Base-by-base conservation (phyloP, 2,113 vertebrate species). In the Pachycephala philippinensis region DNA sequence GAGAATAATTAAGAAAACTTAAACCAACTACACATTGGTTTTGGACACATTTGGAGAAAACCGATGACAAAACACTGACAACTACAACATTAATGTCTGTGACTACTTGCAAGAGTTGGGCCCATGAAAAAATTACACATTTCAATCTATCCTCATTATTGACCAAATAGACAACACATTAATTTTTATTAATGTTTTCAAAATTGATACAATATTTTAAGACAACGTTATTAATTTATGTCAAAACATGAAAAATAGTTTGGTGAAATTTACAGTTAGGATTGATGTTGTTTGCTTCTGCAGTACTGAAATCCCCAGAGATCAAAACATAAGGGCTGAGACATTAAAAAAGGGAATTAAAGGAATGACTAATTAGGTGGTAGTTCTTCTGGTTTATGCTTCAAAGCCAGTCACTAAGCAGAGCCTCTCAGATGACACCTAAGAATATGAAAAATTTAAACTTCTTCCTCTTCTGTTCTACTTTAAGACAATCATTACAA, bases 11-110 rank as follows among this genome's bases (percentile, higher is more conserved):
- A 65, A 84, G n/a, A 54, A 94, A 80, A 74, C 16, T 39, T 61
- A 42, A 82, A 69, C 26, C 0, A 0, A 30, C 20, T 37, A 65
- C 4, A 44, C 22, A 35, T 3, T n/a, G 7, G 30, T 35, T 72
- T 61, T 26, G 28, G 42, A 59, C 13, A 74, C 16, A 37, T 39
- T 10, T 72, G 13, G 21, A 66, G 11, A 59, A 88, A 64, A 77
- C 1, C 78, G 22, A 53, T 30, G 19, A 47, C n/a, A 84, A 59
- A 66, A 59, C 61, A 3, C 5, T 31, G 42, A n/a, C 40, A 77
- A 47, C 37, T 61, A 33, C 40, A 70, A 27, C 20, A 27, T 6
- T 20, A 18, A 37, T 23, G 15, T 15, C 37, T 54, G 17, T 19
- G 21, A 54, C 11, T 50, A 71, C 56, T 19, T 53, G 15, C 2